These are phyloP conservation scores for Tenrec ecaudatus DNA, from an alignment of 2,113 vertebrate genomes.

Conservation along the genomic window DNA sequence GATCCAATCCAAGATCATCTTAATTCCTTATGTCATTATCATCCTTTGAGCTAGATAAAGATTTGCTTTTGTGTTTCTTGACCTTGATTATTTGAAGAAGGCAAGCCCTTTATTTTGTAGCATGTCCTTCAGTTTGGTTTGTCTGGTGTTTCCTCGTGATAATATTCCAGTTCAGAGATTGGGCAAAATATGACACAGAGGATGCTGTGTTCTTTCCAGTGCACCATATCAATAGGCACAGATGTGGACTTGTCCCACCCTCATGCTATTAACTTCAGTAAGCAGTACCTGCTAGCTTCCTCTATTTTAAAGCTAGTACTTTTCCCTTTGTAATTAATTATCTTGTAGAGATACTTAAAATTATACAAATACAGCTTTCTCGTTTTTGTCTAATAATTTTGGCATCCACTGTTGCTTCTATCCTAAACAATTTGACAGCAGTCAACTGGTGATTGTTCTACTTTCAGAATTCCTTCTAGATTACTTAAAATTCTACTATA, in stretches of 20 bases:
- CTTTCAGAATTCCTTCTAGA: background rate
- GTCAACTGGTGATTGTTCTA: background rate
- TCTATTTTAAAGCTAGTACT: background rate
- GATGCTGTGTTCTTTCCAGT: background rate
- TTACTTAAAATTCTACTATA: background rate
- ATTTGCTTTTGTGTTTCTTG: slow-evolving; percentile 59
- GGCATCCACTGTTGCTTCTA: slow-evolving; percentile 16
- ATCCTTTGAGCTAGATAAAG: slow-evolving; percentile 65
- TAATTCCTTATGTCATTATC: background rate
- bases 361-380: background rate
- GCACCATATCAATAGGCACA: background rate
- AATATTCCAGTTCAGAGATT: slow-evolving; percentile 1
- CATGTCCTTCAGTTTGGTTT: slow-evolving; percentile 45
- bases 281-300: background rate
- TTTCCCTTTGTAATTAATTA: background rate
- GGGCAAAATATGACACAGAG: slow-evolving; percentile 2
- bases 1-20: slow-evolving; percentile 22
- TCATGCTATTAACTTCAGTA: background rate
- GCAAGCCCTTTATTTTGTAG: slow-evolving; percentile 48
- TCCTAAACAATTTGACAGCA: slow-evolving; percentile 26
- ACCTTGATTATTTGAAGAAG: slow-evolving; percentile 61
- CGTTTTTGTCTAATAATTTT: background rate
- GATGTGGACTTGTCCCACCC: background rate
- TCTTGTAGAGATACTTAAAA: background rate
- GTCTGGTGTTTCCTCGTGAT: slow-evolving; percentile 59